These are phyloP conservation scores for Gymnopithys bicolor DNA, from an alignment of 2,797 vertebrate species.

Conservation along the genomic window DNA sequence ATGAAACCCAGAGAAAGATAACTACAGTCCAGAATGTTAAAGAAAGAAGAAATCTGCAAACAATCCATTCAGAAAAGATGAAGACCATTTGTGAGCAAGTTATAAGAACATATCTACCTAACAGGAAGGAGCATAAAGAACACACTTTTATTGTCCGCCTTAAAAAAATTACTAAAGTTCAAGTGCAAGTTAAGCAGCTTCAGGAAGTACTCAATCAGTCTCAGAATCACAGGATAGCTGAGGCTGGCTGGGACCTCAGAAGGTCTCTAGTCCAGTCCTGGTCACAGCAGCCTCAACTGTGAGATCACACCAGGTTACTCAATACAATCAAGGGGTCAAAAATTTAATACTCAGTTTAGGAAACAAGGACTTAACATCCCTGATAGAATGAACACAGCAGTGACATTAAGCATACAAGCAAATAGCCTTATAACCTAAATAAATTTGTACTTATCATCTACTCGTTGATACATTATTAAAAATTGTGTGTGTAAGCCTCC, in stretches of 20 bases:
- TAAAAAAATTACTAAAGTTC: neutral
- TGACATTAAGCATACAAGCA: neutral
- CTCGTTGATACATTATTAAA: accelerated
- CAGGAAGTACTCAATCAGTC: neutral
- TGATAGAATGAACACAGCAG: neutral
- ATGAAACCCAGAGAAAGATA: neutral
- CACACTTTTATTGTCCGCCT: neutral
- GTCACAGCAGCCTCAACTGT: neutral
- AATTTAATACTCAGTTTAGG: neutral
- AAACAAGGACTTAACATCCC: neutral
- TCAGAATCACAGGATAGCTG: neutral
- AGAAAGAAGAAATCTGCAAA: neutral
- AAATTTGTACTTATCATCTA: neutral
- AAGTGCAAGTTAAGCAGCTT: neutral
- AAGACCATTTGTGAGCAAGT: neutral
- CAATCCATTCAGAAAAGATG: neutral
- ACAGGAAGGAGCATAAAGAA: neutral
- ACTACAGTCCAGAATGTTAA: neutral
- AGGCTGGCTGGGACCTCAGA: neutral
- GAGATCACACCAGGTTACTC: neutral
- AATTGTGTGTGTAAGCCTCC: neutral
- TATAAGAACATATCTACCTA: neutral
- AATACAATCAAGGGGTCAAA: neutral
- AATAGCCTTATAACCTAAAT: neutral
- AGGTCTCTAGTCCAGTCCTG: neutral